Evolutionary conservation across 2,113 vertebrate genomes (phyloP), one percentile per base, ranked within the genome.

Genomic region (Gavia stellata): DNA sequence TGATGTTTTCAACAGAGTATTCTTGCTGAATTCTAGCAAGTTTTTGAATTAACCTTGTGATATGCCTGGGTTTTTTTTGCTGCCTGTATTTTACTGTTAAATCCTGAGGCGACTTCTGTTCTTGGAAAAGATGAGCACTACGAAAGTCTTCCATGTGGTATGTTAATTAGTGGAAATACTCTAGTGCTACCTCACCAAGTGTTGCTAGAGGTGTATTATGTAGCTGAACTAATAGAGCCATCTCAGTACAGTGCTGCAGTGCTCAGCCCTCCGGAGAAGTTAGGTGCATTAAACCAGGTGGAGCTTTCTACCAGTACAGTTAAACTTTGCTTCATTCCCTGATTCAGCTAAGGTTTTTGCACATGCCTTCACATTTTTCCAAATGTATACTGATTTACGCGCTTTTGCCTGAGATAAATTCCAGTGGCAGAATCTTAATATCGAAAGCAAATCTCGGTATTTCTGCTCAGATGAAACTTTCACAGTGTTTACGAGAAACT

Each of bases 301-400:
- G 38, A 50, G 34, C 42, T 93, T 82, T 67, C 56, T 9, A 16
- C 31, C 68, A 33, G 33, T 0, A 2, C 15, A 40, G 10, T 33
- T 40, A 25, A 56, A 11, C 14, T 68, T 50, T 17, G 9, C 80
- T 65, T 65, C 19, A 0, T 14, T 62, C 77, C 36, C 33, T 18
- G 52, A 36, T 45, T 80, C 75, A 59, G 14, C 25, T 3, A 14
- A 59, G 13, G 3, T 8, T 24, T 20, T 53, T 26, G 7, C 78
- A 58, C 7, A 2, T 3, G 0, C 61, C 42, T 67, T 62, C n/a
- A 2, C 18, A 4, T 36, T 71, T 87, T 10, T 53, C 72, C 73
- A 53, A 9, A 50, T 42, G 11, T 25, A 34, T 7, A 23, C 19
- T 2, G 11, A n/a, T 74, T 53, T 15, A 13, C 0, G 0, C 10